A percentile compares a stretch with the other conserved stretches of the same genome.
Conservation (phyloP, 2,113 vertebrate species). For the Geococcyx californianus region DNA sequence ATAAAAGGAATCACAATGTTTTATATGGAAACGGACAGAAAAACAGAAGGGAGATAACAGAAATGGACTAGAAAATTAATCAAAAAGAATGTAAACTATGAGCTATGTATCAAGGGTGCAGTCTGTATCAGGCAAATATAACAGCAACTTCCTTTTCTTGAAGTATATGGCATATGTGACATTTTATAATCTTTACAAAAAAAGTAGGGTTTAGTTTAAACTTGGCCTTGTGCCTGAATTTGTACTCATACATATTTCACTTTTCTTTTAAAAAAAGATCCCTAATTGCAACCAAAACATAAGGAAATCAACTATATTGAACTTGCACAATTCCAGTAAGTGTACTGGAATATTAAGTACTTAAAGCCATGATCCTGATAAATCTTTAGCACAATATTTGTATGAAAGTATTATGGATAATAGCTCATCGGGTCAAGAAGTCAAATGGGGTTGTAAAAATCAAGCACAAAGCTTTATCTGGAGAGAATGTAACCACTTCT, state of each 20-base stretch:
- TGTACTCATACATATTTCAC: not conserved
- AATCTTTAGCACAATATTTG: not conserved
- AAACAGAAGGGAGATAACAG: not conserved
- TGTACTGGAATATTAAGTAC: not conserved
- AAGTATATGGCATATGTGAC: not conserved
- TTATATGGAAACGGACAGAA: not conserved
- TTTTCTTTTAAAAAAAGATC: not conserved
- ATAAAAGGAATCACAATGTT: not conserved
- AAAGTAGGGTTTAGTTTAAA: not conserved
- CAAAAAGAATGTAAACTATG: not conserved
- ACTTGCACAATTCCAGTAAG: not conserved
- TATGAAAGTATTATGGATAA: not conserved
- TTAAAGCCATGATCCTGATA: not conserved
- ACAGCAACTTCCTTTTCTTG: not conserved
- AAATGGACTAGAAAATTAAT: not conserved
- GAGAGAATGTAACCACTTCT: not conserved
- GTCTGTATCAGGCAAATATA: not conserved
- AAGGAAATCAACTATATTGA: not conserved
- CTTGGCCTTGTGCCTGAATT: not conserved
- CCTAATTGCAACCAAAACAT: not conserved
- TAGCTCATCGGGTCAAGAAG: not conserved
- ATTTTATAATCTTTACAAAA: not conserved
- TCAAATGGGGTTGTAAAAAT: not conserved
- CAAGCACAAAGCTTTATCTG: not conserved
- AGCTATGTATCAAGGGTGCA: not conserved